Conservation (phyloP, 2,888 invertebrate genomes). For the Copidosoma aretas region DNA sequence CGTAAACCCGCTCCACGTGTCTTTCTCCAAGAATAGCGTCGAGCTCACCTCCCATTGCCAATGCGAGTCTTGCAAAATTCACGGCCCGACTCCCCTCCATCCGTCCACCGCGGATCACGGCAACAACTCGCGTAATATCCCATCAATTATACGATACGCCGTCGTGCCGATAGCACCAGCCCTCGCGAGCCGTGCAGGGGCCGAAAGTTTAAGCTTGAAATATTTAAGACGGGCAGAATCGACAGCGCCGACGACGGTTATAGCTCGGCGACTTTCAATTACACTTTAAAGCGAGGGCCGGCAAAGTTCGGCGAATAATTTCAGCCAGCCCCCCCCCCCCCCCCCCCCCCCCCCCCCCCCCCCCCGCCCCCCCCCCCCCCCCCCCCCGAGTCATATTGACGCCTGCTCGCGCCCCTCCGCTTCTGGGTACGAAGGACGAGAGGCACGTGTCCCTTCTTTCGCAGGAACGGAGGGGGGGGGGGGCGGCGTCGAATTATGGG, state of each 20-base stretch:
- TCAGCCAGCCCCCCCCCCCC: too few relatives aligned
- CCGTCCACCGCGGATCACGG: too few relatives aligned
- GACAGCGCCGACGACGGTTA: background rate
- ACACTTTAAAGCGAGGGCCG: slow-evolving; percentile 29
- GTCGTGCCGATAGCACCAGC: too few relatives aligned
- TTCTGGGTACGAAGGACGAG: too few relatives aligned
- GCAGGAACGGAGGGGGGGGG: slow-evolving; percentile 34
- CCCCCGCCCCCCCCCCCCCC: background rate
- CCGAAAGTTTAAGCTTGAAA: slow-evolving; percentile 12
- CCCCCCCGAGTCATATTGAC: slow-evolving; percentile 12
- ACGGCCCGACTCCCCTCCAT: too few relatives aligned
- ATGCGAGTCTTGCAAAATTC: too few relatives aligned
- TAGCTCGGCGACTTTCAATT: slow-evolving; percentile 22
- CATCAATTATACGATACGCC: slow-evolving; percentile 7
- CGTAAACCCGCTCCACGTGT: too few relatives aligned
- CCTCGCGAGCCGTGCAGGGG: too few relatives aligned
- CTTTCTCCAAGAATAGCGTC: background rate
- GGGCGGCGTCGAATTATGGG: slow-evolving; percentile 43
- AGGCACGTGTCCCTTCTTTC: slow-evolving; percentile 21
- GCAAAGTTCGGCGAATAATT: slow-evolving; percentile 28
- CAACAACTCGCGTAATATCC: background rate
- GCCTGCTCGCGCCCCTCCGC: slow-evolving; percentile 1
- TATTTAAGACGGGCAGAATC: slow-evolving; percentile 18
- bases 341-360: slow-evolving; percentile 1
- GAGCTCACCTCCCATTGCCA: too few relatives aligned